Conservation (phyloP, 2,888 invertebrate species). For the Stenodera caucasica region DNA sequence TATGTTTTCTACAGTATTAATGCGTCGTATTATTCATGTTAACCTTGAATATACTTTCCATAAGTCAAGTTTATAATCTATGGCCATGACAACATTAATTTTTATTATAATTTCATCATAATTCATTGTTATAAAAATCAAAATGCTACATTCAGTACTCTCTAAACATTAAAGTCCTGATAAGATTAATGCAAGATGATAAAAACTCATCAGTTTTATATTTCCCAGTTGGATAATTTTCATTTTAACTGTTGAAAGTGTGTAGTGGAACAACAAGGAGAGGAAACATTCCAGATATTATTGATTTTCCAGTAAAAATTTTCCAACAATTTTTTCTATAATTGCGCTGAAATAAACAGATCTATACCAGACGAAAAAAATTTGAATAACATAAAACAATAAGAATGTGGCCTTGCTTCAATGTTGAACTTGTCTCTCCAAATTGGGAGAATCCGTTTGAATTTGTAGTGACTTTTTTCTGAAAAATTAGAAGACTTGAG, state of each 20-base stretch:
- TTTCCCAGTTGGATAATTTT: background rate
- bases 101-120: background rate
- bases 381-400: background rate
- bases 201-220: background rate
- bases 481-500: no score
- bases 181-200: background rate
- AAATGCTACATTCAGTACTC: background rate
- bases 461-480: no score
- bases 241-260: background rate
- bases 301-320: background rate
- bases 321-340: no score
- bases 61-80: background rate
- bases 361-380: background rate
- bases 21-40: background rate
- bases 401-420: background rate
- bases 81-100: background rate
- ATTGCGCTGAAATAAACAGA: no score
- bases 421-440: background rate
- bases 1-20: background rate
- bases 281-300: no score
- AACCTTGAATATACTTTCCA: background rate
- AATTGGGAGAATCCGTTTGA: background rate
- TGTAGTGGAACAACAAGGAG: background rate
- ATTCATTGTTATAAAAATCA: background rate
- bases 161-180: background rate